Percentiles rank a stretch among this genome's conserved stretches.
phyloP scores from a whole-genome alignment of 2,113 vertebrate genomes.

The Todiramphus saurophagus region DNA sequence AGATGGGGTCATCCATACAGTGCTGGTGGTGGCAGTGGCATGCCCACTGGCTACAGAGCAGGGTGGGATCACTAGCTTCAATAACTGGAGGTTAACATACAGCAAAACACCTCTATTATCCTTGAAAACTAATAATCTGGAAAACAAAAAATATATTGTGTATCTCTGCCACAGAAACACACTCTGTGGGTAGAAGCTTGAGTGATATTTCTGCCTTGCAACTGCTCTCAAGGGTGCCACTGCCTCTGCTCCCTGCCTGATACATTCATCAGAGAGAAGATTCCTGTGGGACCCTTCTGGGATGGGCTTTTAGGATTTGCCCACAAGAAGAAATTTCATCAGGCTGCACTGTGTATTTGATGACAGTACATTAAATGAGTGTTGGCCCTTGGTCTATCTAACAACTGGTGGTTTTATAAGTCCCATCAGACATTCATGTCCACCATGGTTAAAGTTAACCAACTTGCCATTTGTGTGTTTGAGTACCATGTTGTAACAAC shows the following conservation, averaged over 20 bases:
- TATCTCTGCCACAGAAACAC: background rate
- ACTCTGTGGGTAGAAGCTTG: background rate
- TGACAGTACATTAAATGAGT: background rate
- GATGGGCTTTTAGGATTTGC: background rate
- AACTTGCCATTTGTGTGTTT: background rate
- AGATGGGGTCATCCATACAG: background rate
- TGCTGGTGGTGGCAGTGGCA: background rate
- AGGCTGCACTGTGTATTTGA: background rate
- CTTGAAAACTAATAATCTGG: background rate
- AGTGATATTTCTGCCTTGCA: background rate
- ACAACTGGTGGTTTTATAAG: background rate
- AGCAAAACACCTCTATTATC: background rate
- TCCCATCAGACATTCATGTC: background rate
- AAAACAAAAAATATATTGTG: background rate
- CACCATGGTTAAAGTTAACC: background rate
- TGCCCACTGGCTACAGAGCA: background rate
- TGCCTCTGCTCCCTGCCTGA: background rate
- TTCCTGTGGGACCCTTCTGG: background rate
- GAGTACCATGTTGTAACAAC: background rate
- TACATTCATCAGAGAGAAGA: background rate
- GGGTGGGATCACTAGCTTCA: background rate
- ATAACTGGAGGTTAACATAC: background rate
- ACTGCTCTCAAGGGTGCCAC: accelerated
- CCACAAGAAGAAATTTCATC: background rate
- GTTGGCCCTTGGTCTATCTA: background rate